phyloP scores from a whole-genome alignment of 2,797 vertebrate genomes.

The Prionace glauca region DNA sequence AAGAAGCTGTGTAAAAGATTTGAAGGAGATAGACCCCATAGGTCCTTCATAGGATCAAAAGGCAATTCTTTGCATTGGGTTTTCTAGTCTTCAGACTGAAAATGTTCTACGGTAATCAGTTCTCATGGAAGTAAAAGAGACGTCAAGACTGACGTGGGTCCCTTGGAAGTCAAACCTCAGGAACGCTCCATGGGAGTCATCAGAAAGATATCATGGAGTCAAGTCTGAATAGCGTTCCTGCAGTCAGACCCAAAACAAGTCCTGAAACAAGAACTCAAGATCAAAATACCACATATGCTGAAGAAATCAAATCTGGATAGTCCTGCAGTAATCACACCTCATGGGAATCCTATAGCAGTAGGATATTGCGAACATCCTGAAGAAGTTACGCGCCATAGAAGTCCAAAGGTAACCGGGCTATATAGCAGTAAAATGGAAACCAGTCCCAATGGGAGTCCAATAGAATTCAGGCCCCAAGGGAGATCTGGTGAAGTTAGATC shows the following conservation, averaged over 20 bases:
- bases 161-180: neutral
- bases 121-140: neutral
- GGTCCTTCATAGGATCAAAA: neutral
- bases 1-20: neutral
- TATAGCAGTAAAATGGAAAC: neutral
- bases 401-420: neutral
- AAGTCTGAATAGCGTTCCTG: neutral
- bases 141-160: neutral
- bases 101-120: neutral
- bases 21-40: neutral
- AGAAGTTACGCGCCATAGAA: neutral
- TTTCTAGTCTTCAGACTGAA: neutral
- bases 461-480: neutral
- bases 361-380: neutral
- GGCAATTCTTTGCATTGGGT: neutral
- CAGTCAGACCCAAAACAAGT: neutral
- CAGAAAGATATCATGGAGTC: neutral
- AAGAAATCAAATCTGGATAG: neutral
- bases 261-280: neutral
- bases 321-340: neutral
- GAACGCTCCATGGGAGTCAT: neutral
- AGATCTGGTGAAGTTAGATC: neutral
- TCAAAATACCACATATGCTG: too few species aligned
- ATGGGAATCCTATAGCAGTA: neutral
- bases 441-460: neutral